phyloP scores from a whole-genome alignment of 2,888 invertebrate species.

The Polymixis lichenea region DNA sequence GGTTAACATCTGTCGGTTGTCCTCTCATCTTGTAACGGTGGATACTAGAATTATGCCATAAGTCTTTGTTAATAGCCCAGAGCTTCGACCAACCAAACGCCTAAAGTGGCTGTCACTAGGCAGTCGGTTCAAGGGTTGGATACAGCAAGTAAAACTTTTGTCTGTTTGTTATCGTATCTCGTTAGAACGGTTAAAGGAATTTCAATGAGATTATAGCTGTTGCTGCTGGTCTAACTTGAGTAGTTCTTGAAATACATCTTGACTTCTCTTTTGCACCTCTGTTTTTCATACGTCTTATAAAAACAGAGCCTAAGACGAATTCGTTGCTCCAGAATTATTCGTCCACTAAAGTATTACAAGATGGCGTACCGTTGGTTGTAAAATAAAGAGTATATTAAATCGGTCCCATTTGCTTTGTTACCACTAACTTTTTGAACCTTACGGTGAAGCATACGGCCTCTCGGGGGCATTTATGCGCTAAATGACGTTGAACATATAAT shows the following conservation, averaged over 20 bases:
- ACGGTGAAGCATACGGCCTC: not conserved
- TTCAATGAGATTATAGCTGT: not conserved
- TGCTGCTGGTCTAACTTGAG: not conserved
- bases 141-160: not conserved
- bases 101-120: not conserved
- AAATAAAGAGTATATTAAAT: not conserved
- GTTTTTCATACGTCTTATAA: too few relatives aligned
- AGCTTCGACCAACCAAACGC: not conserved
- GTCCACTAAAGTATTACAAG: not conserved
- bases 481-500: not conserved
- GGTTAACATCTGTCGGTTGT: not conserved
- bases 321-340: not conserved
- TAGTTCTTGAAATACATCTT: not conserved
- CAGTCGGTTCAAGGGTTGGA: not conserved
- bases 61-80: not conserved
- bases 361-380: not conserved
- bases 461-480: not conserved
- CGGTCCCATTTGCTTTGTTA: not conserved
- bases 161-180: not conserved
- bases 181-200: not conserved
- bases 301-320: not conserved
- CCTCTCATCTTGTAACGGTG: not conserved
- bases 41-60: not conserved
- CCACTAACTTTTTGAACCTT: conserved; percentile 2
- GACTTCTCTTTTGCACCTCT: not conserved